These are phyloP conservation scores for Mionectes olivaceus DNA, from an alignment of 2,797 vertebrate genomes.

Conservation along the genomic window DNA sequence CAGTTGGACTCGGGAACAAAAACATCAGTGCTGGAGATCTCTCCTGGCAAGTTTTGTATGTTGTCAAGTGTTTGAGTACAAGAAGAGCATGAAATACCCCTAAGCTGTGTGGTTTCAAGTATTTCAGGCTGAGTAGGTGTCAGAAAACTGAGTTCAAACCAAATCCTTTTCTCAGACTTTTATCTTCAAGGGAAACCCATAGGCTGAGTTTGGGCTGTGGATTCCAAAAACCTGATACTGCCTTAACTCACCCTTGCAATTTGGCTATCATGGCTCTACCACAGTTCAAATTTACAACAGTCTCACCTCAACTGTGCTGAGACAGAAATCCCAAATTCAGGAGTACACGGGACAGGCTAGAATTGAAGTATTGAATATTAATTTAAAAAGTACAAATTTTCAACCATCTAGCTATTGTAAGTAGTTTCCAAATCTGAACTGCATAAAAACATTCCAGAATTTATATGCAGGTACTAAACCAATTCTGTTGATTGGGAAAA, in stretches of 20 bases:
- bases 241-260: neutral
- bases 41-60: neutral
- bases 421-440: neutral
- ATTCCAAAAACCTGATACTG: neutral
- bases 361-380: neutral
- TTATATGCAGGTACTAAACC: neutral
- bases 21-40: neutral
- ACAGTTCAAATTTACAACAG: neutral
- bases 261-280: neutral
- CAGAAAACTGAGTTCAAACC: conserved; percentile 37
- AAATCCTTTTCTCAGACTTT: conserved; percentile 1
- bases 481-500: neutral
- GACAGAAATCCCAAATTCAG: neutral
- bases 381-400: neutral
- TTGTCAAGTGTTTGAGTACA: conserved; percentile 38
- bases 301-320: neutral
- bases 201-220: neutral
- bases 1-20: conserved; percentile 20
- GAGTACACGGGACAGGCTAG: neutral
- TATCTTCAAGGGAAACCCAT: neutral
- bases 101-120: conserved; percentile 34
- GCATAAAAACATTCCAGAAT: neutral
- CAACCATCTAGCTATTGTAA: neutral
- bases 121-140: conserved; percentile 11
- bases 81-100: conserved; percentile 10